Evolutionary conservation across 2,113 vertebrate species (phyloP).

Genomic region (Silurus asotus): DNA sequence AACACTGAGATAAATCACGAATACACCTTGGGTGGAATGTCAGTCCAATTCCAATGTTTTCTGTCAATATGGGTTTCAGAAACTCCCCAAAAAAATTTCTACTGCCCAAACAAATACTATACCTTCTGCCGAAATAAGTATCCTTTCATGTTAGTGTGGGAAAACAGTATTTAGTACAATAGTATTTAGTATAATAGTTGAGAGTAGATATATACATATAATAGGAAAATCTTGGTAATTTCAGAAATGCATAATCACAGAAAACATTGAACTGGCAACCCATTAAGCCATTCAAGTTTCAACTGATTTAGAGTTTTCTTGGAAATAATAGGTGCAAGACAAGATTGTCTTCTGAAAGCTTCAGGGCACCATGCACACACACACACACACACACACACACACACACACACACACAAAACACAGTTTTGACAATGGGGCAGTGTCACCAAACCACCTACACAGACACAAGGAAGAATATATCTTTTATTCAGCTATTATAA

Average conservation of each 20-base stretch:
- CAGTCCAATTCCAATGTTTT: not conserved
- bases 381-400: not conserved
- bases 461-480: not conserved
- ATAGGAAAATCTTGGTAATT: no score
- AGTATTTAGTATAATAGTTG: no score
- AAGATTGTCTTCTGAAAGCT: not conserved
- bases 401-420: not conserved
- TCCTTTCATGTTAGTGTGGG: not conserved
- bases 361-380: not conserved
- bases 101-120: not conserved
- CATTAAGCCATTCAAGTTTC: no score
- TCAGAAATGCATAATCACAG: no score
- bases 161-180: no score
- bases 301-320: not conserved
- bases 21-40: not conserved
- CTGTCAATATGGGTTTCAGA: not conserved
- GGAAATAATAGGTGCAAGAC: not conserved
- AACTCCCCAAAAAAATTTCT: not conserved
- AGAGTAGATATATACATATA: no score
- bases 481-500: not conserved
- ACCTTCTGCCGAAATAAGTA: not conserved
- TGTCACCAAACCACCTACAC: not conserved
- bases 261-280: no score
- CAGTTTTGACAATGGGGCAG: no score
- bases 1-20: not conserved